Evolutionary conservation across 2,113 vertebrate genomes (phyloP), one percentile per base, ranked within the genome.

Genomic region (Emydura subglobosa): DNA sequence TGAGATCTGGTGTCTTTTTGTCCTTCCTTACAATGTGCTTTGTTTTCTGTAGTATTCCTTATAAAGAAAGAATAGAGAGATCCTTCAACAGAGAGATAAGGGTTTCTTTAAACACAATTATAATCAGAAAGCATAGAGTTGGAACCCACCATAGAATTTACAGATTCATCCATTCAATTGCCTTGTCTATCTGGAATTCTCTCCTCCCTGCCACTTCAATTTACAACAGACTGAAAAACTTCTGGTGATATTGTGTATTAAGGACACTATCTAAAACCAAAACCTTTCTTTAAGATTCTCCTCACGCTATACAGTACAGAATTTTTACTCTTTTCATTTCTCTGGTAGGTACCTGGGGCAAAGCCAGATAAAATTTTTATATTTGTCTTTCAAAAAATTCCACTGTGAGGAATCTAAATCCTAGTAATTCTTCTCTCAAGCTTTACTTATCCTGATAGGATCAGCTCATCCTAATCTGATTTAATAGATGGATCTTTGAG

Each of bases 181-280:
- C n/a, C 2, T 76, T 79, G 2, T 59, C 54, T 89, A 78, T 29
- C 12, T 6, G 82, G 49, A 91, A 82, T 83, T 93, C 92, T 89
- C 14, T 91, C 25, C 42, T 89, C 61, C 16, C 24, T 27, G 5
- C 10, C 89, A 87, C 79, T 91, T 53, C 92, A 86, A 80, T 19
- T 84, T 83, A 59, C 13, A 88, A 89, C 87, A 21, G 7, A 84
- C 72, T 88, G 22, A 86, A 92, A 95, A 92, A 87, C 65, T 82
- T 44, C 0, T 2, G 47, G 76, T 51, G 89, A 27, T 47, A 42
- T 55, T 85, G 74, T 8, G 5, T 12, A 49, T 34, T 21, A 61
- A 93, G 21, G 24, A n/a, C 83, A 13, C 65, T 39, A 9, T 39
- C 57, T 7, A 82, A 90, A 95, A 90, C 10, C 10, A 68, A 80